Evolutionary conservation across 2,888 invertebrate genomes (phyloP), one percentile per base, ranked within the genome.

Genomic region (Malthinus flaveolus): DNA sequence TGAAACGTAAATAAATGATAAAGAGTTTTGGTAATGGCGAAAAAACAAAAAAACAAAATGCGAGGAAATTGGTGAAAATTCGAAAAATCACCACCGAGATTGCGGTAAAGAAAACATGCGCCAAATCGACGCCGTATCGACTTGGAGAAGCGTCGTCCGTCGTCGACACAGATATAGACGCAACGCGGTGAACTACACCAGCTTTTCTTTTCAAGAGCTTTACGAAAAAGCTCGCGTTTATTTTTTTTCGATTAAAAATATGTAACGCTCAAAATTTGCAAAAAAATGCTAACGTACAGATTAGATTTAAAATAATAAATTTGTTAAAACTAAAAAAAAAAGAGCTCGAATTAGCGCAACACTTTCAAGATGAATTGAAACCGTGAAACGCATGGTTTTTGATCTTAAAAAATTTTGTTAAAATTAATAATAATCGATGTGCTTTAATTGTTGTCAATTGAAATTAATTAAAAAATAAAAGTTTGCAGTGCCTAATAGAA

Each of bases 151-250:
- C 62, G 59, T 31, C 45, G 52, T 31, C 35, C 62, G 59, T 31
- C 45, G 52, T 31, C 35, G 32, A 31, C 47, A 51, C 55, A 59
- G 45, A 61, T 61, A 66, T 23, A 42, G 39, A 42, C 69, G 69
- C 67, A 67, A 67, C 68, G 67, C 69, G 66, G 64, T 58, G 67
- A 65, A 51, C 31, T 35, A 59, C 55, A 15, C 2, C 6, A 42
- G n/a, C 15, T 42, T 42, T 42, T 42, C 15, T 7, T 15, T 42
- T 15, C 15, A n/a, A 15, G 39, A 42, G 39, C 39, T 42, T 42
- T 42, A 23, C 23, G 23, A 2, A 23, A 23, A 23, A 23, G 23
- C 23, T 23, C 23, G 23, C 23, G 23, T 23, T 23, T 23, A 23
- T 23, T 23, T 23, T 23, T n/a, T 42, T 23, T n/a, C 12, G 9